A percentile compares a stretch with the other conserved stretches of the same genome.
Conservation (phyloP, 2,797 vertebrate species). For the Trachops cirrhosus region DNA sequence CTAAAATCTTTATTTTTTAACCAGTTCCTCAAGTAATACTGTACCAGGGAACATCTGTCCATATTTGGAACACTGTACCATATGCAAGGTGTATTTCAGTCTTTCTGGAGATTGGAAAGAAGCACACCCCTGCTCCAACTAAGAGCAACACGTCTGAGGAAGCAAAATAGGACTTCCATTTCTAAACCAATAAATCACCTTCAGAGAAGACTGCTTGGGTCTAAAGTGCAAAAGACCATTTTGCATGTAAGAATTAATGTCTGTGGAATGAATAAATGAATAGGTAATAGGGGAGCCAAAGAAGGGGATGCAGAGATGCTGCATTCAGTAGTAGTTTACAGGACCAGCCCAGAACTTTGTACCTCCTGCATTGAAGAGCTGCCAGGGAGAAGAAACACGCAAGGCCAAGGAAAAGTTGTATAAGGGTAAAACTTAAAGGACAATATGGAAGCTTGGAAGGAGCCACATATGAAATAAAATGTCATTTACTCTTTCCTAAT, state of each 20-base stretch:
- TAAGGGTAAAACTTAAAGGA: constrained; percentile 57
- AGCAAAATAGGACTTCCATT: background rate
- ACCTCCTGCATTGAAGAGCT: background rate
- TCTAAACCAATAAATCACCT: background rate
- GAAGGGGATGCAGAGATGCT: background rate
- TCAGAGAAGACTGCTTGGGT: background rate
- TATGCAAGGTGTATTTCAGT: background rate
- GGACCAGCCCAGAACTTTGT: background rate
- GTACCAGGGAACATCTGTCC: background rate
- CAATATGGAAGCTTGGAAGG: constrained; percentile 26
- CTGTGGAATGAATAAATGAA: background rate
- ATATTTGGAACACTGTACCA: background rate
- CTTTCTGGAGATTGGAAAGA: constrained; percentile 11
- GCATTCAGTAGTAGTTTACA: background rate
- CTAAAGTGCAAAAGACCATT: background rate
- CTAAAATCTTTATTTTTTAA: background rate
- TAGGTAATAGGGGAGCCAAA: background rate
- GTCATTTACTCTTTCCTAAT: constrained; percentile 63
- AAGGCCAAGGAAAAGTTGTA: constrained; percentile 39
- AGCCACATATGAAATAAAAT: constrained; percentile 35
- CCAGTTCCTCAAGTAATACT: background rate
- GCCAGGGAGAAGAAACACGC: background rate
- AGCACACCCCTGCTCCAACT: background rate
- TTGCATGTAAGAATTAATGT: background rate
- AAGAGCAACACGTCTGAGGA: background rate